A percentile compares a stretch with the other conserved stretches of the same genome.
Conservation (phyloP, 92 coral and sea anemone species). For the Porites evermanni region DNA sequence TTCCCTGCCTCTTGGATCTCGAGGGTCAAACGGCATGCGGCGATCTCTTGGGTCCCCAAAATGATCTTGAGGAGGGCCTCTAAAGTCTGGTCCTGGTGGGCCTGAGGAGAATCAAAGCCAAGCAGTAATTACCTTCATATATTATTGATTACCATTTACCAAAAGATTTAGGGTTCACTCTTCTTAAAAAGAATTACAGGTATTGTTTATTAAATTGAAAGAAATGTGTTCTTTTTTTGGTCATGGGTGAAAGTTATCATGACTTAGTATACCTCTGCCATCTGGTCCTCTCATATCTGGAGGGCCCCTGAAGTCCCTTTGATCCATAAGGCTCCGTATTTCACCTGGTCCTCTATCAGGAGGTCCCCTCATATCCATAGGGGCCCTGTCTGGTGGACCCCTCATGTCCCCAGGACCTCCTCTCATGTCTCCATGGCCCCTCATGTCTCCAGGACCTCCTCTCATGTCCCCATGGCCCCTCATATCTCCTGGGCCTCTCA, state of each 20-base stretch:
- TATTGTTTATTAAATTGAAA: too few species aligned
- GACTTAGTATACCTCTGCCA: conserved; percentile 21
- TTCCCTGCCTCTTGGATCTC: conserved; percentile 84
- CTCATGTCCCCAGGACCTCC: conserved; percentile 81
- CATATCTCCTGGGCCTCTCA: conserved; percentile 80
- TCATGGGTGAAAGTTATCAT: not conserved
- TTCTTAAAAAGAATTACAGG: too few species aligned
- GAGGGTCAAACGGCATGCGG: conserved; percentile 80
- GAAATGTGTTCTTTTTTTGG: too few species aligned
- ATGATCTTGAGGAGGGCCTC: conserved; percentile 89
- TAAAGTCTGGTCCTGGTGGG: conserved; percentile 84
- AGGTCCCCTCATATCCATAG: conserved; percentile 70
- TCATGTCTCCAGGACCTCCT: conserved; percentile 75
- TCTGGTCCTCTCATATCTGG: conserved; percentile 78
- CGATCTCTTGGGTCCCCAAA: conserved; percentile 90
- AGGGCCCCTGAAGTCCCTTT: conserved; percentile 88
- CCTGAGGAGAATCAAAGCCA: not conserved
- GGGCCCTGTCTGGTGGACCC: conserved; percentile 78
- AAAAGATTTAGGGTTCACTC: too few species aligned
- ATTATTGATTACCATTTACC: too few species aligned
- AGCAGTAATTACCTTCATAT: too few species aligned
- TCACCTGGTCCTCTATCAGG: conserved; percentile 83
- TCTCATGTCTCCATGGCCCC: conserved; percentile 58
- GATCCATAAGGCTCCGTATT: conserved; percentile 56
- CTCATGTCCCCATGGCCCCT: conserved; percentile 70